These are phyloP conservation scores for Ommatoiulus sabulosus DNA, from an alignment of 2,888 invertebrate species.

Conservation along the genomic window DNA sequence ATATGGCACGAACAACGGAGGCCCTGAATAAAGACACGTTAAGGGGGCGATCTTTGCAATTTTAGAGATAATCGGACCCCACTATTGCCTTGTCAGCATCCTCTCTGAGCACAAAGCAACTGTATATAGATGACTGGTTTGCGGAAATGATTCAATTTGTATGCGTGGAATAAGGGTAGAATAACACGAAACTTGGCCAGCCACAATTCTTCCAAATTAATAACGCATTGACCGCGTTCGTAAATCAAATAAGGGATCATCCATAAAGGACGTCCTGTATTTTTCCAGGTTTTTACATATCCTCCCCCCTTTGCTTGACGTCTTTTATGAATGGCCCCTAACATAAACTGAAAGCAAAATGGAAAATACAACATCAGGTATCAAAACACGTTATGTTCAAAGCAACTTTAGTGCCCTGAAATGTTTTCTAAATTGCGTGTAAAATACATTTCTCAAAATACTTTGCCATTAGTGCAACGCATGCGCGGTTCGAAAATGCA, in stretches of 20 bases:
- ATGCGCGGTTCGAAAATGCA: too few relatives aligned
- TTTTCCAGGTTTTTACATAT: too few relatives aligned
- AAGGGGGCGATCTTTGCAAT: not conserved
- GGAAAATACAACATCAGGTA: too few relatives aligned
- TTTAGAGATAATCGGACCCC: not conserved
- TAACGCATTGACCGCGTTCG: not conserved
- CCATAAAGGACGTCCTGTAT: too few relatives aligned
- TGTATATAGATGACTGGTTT: not conserved
- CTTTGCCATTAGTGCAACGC: too few relatives aligned
- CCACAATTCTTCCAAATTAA: not conserved
- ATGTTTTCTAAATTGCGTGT: too few relatives aligned
- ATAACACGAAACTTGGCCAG: not conserved
- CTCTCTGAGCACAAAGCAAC: not conserved
- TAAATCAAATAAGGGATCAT: not conserved
- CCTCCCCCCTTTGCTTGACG: too few relatives aligned
- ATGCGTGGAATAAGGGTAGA: not conserved
- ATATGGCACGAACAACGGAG: slow-evolving; percentile 38
- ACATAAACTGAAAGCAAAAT: too few relatives aligned
- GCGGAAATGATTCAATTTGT: slow-evolving; percentile 6
- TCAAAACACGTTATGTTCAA: too few relatives aligned
- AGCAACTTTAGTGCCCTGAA: too few relatives aligned
- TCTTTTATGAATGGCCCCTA: too few relatives aligned
- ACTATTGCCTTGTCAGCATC: not conserved
- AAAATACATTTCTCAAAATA: too few relatives aligned
- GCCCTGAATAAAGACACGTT: not conserved